Percentiles rank a stretch among this genome's conserved stretches.
Conservation (phyloP, 2,888 invertebrate genomes). For the Palloptera scutellata region DNA sequence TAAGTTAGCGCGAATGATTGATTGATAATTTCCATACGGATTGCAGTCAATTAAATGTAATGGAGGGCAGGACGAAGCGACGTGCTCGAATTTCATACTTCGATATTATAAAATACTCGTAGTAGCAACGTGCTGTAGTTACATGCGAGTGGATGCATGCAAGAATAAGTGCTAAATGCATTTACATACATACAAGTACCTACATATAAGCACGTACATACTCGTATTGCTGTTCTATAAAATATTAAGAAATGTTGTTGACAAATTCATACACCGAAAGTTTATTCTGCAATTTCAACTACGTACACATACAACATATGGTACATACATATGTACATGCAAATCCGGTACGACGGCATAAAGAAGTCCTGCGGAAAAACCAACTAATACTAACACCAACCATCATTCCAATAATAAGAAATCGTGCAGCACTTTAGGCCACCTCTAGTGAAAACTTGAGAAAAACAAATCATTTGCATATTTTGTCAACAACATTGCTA, state of each 20-base stretch:
- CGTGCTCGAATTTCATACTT: too few relatives aligned
- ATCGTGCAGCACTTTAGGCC: too few relatives aligned
- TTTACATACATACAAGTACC: neutral
- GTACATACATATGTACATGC: too few relatives aligned
- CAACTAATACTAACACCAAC: too few relatives aligned
- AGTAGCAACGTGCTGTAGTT: neutral
- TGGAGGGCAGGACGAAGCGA: too few relatives aligned
- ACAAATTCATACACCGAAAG: slow-evolving; percentile 16
- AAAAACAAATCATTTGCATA: neutral
- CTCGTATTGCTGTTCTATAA: neutral
- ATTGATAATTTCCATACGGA: slow-evolving; percentile 31
- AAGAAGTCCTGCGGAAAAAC: too few relatives aligned
- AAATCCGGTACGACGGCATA: too few relatives aligned
- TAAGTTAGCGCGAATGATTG: slow-evolving; percentile 34
- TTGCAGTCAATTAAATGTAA: slow-evolving; percentile 3
- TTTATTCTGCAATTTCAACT: slow-evolving; percentile 9
- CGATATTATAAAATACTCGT: too few relatives aligned
- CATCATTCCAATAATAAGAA: too few relatives aligned
- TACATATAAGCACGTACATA: neutral
- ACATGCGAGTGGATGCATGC: neutral
- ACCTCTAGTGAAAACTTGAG: too few relatives aligned
- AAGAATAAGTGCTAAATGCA: neutral
- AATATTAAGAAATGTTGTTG: neutral
- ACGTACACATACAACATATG: too few relatives aligned
- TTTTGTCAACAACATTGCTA: neutral